Percentiles rank a stretch among this genome's conserved stretches.
Conservation (phyloP, 30 jellyfish, hydroid and myxozoan species). For the Aurelia coerulea region DNA sequence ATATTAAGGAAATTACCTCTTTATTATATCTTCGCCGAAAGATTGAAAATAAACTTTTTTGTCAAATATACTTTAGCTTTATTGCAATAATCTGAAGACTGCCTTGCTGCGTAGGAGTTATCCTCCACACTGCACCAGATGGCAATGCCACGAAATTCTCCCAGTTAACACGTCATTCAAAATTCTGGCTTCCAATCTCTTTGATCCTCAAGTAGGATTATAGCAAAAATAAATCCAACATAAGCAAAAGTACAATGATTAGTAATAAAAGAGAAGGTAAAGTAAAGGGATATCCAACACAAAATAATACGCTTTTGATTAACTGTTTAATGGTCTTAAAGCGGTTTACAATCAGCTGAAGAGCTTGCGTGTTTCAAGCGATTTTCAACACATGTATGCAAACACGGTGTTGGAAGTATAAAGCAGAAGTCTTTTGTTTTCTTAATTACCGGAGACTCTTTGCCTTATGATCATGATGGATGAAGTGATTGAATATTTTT, state of each 20-base stretch:
- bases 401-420: conserved; percentile 1
- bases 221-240: neutral
- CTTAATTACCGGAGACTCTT: neutral
- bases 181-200: too few relatives aligned
- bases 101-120: too few relatives aligned
- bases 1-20: too few relatives aligned
- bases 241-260: neutral
- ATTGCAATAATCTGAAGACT: too few relatives aligned
- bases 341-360: neutral
- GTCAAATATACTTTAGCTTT: too few relatives aligned
- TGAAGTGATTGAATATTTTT: conserved; percentile 6
- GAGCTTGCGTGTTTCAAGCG: conserved; percentile 2
- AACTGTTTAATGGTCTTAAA: neutral
- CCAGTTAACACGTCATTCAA: too few relatives aligned
- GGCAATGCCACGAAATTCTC: too few relatives aligned
- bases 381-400: neutral
- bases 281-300: neutral
- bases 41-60: too few relatives aligned
- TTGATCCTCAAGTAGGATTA: neutral
- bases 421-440: neutral
- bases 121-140: too few relatives aligned
- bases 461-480: conserved; percentile 40
- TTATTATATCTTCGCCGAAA: too few relatives aligned
- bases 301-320: neutral
- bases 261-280: too few relatives aligned